Base-by-base conservation (phyloP, 2,888 invertebrate species). In the Pammene aurita region DNA sequence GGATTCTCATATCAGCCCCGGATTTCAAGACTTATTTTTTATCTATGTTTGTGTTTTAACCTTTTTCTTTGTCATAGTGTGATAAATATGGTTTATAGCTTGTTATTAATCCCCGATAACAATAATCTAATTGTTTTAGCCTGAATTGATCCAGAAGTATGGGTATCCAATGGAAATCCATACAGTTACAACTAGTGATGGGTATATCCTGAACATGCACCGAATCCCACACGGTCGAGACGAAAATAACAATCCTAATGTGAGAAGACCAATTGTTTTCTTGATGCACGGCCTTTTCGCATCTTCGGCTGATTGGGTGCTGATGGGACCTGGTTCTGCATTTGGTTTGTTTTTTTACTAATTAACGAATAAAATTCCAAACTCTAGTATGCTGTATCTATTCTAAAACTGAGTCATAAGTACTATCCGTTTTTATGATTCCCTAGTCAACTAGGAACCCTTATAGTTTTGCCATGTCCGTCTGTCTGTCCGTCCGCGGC, bases 141-240 rank as follows among this genome's bases (percentile, higher is more conserved):
- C 92, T 0, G 90, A 93, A 66, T 81, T 95, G 18, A 87, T 95
- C 0, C 78, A 79, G 13, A 94, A 94, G 76, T 94, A 95, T 78
- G 93, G 94, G 0, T 96, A 96, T 80, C 93, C 93, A 0, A 81
- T 93, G 0, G 96, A 96, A 84, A 90, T 88, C 13, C 95, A 96
- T 80, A 80, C 81, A 2, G 93, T 95, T 0, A 87, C 86, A 5
- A 98, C 97, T 0, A 83, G 92, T 4, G 97, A 98, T 90, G 96
- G 96, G 1, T 98, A 96, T 79, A 94, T 96, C n/a, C 87, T 98
- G 72, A 93, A 94, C 70, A 75, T 97, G 78, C 96, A 97, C 80
- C 93, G 97, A 52, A 96, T 97, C 55, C 93, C 94, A 0, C 93
- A 93, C 35, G 93, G 93, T 0, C 89, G 90, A 4, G 89, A 90